phyloP scores from a whole-genome alignment of 2,797 vertebrate species.

The Hozukius guyotensis region DNA sequence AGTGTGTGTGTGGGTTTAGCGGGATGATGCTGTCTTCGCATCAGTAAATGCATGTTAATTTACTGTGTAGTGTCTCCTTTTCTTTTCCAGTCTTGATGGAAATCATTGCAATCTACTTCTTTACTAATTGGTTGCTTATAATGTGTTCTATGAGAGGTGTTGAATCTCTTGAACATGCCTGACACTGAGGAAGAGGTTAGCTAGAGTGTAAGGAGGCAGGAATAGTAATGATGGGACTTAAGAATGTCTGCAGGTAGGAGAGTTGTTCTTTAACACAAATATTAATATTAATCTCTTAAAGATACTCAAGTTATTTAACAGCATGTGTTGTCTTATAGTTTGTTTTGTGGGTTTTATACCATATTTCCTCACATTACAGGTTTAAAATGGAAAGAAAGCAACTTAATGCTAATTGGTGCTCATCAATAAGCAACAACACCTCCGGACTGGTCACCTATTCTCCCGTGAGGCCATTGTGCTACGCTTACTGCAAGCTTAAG shows the following conservation, averaged over 20 bases:
- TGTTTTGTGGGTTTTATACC: neutral
- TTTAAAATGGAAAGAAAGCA: conserved; percentile 30
- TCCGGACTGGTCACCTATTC: conserved; percentile 45
- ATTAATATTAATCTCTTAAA: conserved; percentile 9
- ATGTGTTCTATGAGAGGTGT: neutral
- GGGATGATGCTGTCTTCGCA: conserved; percentile 39
- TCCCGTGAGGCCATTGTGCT: conserved; percentile 50
- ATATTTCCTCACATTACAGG: neutral
- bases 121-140: conserved; percentile 37
- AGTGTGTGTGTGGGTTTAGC: conserved; percentile 52
- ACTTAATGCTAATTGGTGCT: conserved; percentile 45
- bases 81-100: conserved; percentile 31
- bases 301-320: neutral
- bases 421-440: conserved; percentile 43
- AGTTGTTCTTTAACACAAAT: neutral
- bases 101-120: conserved; percentile 22
- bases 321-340: neutral
- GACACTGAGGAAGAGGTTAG: conserved; percentile 21
- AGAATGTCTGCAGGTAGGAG: conserved; percentile 8
- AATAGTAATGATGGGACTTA: conserved; percentile 33
- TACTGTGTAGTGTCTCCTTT: conserved; percentile 19
- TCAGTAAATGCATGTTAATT: conserved; percentile 56
- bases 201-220: neutral
- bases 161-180: neutral
- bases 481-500: conserved; percentile 55